Conservation (phyloP, 2,888 invertebrate species). For the Zygaena filipendulae region DNA sequence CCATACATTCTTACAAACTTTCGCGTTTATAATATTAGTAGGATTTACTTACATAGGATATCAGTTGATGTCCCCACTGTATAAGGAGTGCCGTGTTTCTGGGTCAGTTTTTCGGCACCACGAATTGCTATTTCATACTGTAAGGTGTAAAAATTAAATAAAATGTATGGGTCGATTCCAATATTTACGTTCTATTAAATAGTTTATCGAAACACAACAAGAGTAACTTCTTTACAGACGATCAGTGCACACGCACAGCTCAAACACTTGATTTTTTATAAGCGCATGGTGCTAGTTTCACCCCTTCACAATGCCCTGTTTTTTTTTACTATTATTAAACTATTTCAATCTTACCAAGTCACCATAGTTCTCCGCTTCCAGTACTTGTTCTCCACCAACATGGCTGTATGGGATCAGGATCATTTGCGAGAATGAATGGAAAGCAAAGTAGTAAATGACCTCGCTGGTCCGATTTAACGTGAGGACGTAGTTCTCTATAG, state of each 20-base stretch:
- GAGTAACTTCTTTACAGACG: too few relatives aligned
- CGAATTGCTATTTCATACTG: constrained; percentile 41
- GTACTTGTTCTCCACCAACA: constrained; percentile 24
- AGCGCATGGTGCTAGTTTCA: too few relatives aligned
- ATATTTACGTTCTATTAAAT: too few relatives aligned
- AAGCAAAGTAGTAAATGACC: constrained; percentile 53
- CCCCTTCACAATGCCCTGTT: too few relatives aligned
- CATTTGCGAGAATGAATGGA: constrained; percentile 68
- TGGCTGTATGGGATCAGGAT: constrained; percentile 55
- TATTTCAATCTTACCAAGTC: constrained; percentile 35
- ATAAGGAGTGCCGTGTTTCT: constrained; percentile 33
- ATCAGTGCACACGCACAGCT: too few relatives aligned
- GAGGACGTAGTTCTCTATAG: constrained; percentile 36
- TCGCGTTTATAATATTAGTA: too few relatives aligned
- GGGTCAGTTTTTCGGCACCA: constrained; percentile 32
- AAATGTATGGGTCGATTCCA: constrained; percentile 7
- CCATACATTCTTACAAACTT: too few relatives aligned
- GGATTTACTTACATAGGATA: constrained; percentile 41
- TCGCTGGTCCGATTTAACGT: constrained; percentile 25
- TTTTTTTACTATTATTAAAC: background rate
- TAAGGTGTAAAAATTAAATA: constrained; percentile 14
- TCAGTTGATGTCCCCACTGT: constrained; percentile 41
- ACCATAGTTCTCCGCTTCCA: constrained; percentile 35
- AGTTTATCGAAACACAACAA: too few relatives aligned
- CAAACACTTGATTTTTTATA: too few relatives aligned